Evolutionary conservation across 1,140 invertebrate species (phyloP).

Genomic region (Eupristina koningsbergeri): DNA sequence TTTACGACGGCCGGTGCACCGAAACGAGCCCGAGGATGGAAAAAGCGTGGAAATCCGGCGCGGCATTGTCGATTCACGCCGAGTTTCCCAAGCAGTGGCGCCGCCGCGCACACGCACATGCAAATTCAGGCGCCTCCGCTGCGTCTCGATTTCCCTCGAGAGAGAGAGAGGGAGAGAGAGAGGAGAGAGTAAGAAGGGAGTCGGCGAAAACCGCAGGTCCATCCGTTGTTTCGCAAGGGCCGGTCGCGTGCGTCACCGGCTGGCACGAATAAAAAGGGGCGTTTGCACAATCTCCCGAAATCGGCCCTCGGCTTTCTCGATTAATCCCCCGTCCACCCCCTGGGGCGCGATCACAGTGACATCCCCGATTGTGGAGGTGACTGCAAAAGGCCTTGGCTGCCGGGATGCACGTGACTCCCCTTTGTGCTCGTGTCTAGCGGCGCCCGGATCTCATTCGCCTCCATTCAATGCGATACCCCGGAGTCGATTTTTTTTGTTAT

Average conservation of each 20-base stretch:
- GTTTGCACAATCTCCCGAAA: neutral
- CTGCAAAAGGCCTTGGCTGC: neutral
- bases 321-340: neutral
- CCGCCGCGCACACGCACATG: no score
- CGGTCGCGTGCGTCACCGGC: no score
- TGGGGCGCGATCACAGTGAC: neutral
- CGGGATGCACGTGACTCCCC: neutral
- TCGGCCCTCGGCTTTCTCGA: neutral
- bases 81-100: neutral
- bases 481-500: neutral
- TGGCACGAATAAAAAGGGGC: neutral
- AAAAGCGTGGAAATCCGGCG: no score
- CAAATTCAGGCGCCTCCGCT: no score
- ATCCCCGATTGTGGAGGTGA: neutral
- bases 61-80: no score
- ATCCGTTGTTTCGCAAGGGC: no score
- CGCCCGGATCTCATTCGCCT: neutral
- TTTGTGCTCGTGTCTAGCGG: neutral
- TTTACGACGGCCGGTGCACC: neutral
- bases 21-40: no score
- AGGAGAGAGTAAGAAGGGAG: no score
- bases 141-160: no score
- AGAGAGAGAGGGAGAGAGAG: no score
- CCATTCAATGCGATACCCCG: neutral
- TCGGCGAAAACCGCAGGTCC: no score